Evolutionary conservation across 2,113 vertebrate genomes (phyloP).

Genomic region (Periophthalmodon schlosseri): DNA sequence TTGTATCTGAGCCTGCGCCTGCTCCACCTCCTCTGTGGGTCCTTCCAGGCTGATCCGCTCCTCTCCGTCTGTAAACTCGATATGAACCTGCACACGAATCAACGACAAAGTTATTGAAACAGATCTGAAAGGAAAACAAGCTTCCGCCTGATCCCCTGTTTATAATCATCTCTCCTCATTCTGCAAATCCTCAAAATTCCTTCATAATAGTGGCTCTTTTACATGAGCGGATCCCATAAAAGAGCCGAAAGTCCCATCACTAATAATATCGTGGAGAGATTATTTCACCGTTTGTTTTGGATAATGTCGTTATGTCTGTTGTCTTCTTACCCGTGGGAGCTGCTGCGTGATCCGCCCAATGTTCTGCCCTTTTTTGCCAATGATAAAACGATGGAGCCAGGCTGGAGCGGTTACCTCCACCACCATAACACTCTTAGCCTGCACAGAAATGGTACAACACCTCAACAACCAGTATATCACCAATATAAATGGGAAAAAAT

Average conservation of each 20-base stretch:
- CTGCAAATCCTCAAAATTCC: too few species aligned
- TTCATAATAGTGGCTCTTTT: too few species aligned
- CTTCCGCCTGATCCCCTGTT: not conserved
- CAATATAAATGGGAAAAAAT: too few species aligned
- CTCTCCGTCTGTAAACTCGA: conserved; percentile 83
- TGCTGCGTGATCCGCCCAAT: conserved; percentile 82
- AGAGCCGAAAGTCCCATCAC: too few species aligned
- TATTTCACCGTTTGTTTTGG: not conserved
- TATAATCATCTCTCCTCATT: not conserved
- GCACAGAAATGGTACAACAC: not conserved
- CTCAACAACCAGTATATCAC: too few species aligned
- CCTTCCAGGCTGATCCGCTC: conserved; percentile 82
- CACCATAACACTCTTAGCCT: conserved; percentile 81
- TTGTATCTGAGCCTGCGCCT: conserved; percentile 79
- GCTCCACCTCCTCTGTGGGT: conserved; percentile 78
- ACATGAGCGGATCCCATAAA: too few species aligned
- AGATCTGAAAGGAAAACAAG: not conserved
- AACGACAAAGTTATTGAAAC: not conserved
- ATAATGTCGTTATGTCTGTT: not conserved
- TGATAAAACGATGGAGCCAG: conserved; percentile 85
- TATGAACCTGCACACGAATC: conserved; percentile 72
- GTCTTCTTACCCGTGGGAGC: conserved; percentile 72
- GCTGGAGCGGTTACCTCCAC: conserved; percentile 79
- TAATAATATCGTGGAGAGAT: too few species aligned
- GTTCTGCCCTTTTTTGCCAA: conserved; percentile 84